Evolutionary conservation across 2,113 vertebrate genomes (phyloP), one percentile per base, ranked within the genome.

Genomic region (Orycteropus afer): DNA sequence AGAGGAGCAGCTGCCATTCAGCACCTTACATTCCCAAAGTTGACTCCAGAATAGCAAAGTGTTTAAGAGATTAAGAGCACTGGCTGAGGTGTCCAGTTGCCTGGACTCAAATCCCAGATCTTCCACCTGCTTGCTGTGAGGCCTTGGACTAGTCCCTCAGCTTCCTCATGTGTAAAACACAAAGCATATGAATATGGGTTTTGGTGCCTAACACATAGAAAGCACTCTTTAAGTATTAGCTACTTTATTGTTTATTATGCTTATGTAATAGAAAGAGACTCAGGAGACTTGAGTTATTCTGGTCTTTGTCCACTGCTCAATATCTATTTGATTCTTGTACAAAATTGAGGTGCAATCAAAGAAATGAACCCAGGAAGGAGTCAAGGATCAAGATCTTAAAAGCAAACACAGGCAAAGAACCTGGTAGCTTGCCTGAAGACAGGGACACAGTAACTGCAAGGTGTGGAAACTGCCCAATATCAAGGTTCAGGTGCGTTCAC

Each of bases 1-100:
- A 69, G 23, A 34, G 82, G 32, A 89, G 45, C 95, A 95, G 87
- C 81, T 95, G 95, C 85, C 42, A 37, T 55, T 79, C 65, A 90
- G 80, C 47, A 93, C 63, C 77, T 79, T 81, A 49, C n/a, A 49
- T 74, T 82, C 76, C 79, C 91, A 90, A 61, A 93, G 22, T 34
- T 57, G 87, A 29, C 77, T 94, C 84, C 88, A 90, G 83, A 97
- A 93, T 55, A 95, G 92, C 92, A 85, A 79, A 90, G 87, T 67
- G 77, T 89, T 96, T 91, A 89, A 81, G 65, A 86, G 87, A 49
- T 61, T 49, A 86, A 23, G 49, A 69, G 25, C 90, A 90, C 51
- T 67, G 80, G 49, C 90, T 57, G 27, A 91, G 27, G 37, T 82
- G 27, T 61, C 69, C 83, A 89, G n/a, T 61, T 94, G 92, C 87